A percentile compares a stretch with the other conserved stretches of the same genome.
These are phyloP conservation scores for Bujurquina vittata DNA, from an alignment of 2,113 vertebrate genomes.

Conservation along the genomic window DNA sequence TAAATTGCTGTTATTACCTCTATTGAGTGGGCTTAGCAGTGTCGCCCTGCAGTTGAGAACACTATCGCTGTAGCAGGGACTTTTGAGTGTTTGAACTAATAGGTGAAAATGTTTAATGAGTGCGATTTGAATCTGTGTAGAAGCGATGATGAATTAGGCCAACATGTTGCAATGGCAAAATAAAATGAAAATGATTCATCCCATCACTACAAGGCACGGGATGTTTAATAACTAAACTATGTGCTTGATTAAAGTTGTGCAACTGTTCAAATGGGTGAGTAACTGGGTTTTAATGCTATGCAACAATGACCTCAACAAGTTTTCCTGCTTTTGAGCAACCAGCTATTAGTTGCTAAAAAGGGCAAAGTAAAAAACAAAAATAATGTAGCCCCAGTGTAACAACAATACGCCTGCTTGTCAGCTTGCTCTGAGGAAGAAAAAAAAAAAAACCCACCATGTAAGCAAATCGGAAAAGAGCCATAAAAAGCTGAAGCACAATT, in stretches of 20 bases:
- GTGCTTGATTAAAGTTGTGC: conserved; percentile 34
- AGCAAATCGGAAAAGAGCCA: conserved; percentile 43
- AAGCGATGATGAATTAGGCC: background rate
- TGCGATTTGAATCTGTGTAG: conserved; percentile 2
- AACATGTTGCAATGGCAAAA: background rate
- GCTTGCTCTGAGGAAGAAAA: conserved; percentile 5
- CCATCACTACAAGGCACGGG: background rate
- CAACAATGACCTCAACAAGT: conserved; percentile 33
- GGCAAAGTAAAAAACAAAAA: conserved; percentile 8
- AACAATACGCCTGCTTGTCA: background rate
- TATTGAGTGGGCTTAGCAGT: conserved; percentile 8
- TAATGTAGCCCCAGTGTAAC: background rate
- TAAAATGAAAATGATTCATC: conserved; percentile 6
- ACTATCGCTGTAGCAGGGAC: background rate
- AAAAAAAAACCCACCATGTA: conserved; percentile 24
- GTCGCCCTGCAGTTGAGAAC: background rate
- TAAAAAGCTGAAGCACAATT: conserved; percentile 64
- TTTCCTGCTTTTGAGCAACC: conserved; percentile 1
- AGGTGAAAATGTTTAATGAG: background rate
- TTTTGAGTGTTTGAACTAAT: background rate
- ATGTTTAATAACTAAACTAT: conserved; percentile 26
- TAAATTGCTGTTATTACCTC: conserved; percentile 31
- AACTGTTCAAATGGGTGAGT: conserved; percentile 29
- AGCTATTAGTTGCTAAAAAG: background rate
- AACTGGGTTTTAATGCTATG: conserved; percentile 40